These are phyloP conservation scores for Pseudococcus jackbeardsleyi DNA, from an alignment of 2,888 invertebrate genomes.

Conservation along the genomic window DNA sequence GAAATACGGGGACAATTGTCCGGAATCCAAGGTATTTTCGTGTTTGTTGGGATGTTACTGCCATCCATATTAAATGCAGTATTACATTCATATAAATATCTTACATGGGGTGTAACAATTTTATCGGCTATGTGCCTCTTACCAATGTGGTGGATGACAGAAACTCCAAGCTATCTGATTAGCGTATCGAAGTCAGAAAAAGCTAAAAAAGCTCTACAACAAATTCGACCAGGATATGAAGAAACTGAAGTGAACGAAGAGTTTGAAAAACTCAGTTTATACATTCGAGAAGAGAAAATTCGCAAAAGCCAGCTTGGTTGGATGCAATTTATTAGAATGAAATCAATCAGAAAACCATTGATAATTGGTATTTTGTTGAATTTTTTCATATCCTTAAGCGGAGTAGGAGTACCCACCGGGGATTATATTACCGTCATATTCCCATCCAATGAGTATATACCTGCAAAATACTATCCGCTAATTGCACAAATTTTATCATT, in stretches of 20 bases:
- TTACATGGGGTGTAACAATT: background rate
- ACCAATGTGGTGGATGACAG: background rate
- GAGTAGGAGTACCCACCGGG: no score
- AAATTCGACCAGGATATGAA: background rate
- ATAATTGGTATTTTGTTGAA: background rate
- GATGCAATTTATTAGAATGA: background rate
- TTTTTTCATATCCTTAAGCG: no score
- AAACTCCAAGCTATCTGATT: slow-evolving; percentile 11
- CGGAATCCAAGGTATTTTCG: background rate
- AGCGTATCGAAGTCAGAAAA: background rate
- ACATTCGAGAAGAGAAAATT: background rate
- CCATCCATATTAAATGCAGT: background rate
- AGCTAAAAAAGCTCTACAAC: background rate
- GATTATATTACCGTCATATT: background rate
- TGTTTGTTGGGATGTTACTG: background rate
- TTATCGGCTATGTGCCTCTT: background rate
- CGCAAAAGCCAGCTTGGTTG: background rate
- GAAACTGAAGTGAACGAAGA: slow-evolving; percentile 17
- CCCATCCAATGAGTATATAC: background rate
- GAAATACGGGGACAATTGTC: slow-evolving; percentile 26
- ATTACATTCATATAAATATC: background rate
- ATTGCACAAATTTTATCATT: background rate
- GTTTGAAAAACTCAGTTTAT: slow-evolving; percentile 6
- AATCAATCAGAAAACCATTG: background rate
- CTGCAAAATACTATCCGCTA: slow-evolving; percentile 2